Evolutionary conservation across 2,888 invertebrate species (phyloP), one percentile per base, ranked within the genome.

Genomic region (Pelosia muscerda): DNA sequence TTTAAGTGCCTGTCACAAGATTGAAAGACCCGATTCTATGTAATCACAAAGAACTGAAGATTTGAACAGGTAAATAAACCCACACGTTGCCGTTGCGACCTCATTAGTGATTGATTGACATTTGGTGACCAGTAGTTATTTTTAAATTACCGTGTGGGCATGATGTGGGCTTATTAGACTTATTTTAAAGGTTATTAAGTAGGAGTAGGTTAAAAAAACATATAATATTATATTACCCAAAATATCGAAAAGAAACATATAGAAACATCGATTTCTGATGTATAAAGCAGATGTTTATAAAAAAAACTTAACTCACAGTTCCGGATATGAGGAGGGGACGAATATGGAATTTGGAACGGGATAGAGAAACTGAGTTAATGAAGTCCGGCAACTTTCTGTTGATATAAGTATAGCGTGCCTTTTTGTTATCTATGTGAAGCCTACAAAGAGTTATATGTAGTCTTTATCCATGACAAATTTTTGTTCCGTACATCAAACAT

Each of bases 111-210:
- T 23, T 59, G 31, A 59, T 25, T 19, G 59, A 31, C 53, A 31
- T 58, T 59, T 54, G 22, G 26, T 62, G 28, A 55, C 55, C 11
- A 25, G 22, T 15, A 25, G 63, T 13, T 54, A 34, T 34, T 23
- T 63, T 63, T 34, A 9, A 53, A 62, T 62, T 54, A 61, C 26
- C 9, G 15, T 62, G 22, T 62, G 13, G 25, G 26, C n/a, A 25
- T 60, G 42, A 38, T 19, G 2, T 25, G 23, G n/a, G 10, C 5
- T 5, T n/a, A 42, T 42, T 5, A 15, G 23, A 26, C 13, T 15
- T 49, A 23, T 8, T 25, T 55, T 26, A 55, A 55, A 55, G 55
- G 55, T 55, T 15, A 55, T 23, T 55, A 55, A 8, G 55, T 55
- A 23, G 55, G 15, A 15, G 55, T 55, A 15, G 22, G 9, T 22